These are phyloP conservation scores for Phalera bucephala DNA, from an alignment of 2,888 invertebrate species.

Conservation along the genomic window DNA sequence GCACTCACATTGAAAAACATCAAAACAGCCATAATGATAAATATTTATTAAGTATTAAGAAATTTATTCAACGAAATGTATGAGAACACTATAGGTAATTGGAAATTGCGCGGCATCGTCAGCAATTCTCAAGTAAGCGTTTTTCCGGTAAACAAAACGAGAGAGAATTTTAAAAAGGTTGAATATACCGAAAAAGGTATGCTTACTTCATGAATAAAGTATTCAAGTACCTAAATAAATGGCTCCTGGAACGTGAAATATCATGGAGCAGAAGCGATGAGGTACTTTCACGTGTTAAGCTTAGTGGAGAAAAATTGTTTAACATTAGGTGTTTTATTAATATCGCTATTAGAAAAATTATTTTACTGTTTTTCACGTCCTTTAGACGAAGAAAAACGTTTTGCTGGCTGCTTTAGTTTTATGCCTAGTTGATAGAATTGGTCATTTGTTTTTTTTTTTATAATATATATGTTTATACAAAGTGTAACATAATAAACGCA, in stretches of 20 bases:
- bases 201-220: slow-evolving; percentile 41
- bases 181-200: slow-evolving; percentile 21
- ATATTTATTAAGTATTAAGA: background rate
- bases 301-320: slow-evolving; percentile 16
- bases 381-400: no score
- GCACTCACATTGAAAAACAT: no score
- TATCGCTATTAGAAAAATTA: background rate
- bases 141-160: slow-evolving; percentile 12
- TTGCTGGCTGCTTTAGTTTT: no score
- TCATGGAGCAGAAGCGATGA: slow-evolving; percentile 18
- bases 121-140: background rate
- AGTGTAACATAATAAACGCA: no score
- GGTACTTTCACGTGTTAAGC: slow-evolving; percentile 16
- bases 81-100: slow-evolving; percentile 1
- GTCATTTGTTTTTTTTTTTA: no score
- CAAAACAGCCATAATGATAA: background rate
- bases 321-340: slow-evolving; percentile 5
- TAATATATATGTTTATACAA: no score
- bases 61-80: background rate
- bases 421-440: no score
- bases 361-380: background rate
- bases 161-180: slow-evolving; percentile 27
- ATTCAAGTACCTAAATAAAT: slow-evolving; percentile 35
- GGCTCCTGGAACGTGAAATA: slow-evolving; percentile 30
- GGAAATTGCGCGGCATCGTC: background rate